Evolutionary conservation across 2,113 vertebrate genomes (phyloP).

Genomic region (Tenebrosternarchus preto): DNA sequence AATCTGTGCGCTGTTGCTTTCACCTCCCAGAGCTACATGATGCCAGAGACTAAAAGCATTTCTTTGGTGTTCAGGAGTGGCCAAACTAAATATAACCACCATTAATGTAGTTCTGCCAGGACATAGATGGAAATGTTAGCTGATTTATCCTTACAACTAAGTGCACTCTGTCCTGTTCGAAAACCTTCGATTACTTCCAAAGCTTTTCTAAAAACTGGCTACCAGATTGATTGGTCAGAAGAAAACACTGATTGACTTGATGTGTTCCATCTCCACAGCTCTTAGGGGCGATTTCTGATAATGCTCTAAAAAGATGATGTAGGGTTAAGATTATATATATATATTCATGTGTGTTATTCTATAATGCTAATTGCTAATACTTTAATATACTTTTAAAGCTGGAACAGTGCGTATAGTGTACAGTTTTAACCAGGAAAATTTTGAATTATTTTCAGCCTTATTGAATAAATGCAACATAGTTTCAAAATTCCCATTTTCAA

Average conservation of each 20-base stretch:
- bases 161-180: conserved; percentile 69
- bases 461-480: too few relatives aligned
- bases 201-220: conserved; percentile 58
- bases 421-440: too few relatives aligned
- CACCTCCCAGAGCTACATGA: background rate
- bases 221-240: conserved; percentile 68
- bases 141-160: conserved; percentile 66
- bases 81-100: conserved; percentile 58
- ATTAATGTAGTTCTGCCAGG: conserved; percentile 65
- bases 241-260: conserved; percentile 65
- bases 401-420: too few relatives aligned
- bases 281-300: conserved; percentile 51
- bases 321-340: too few relatives aligned
- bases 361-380: too few relatives aligned
- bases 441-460: too few relatives aligned
- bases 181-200: conserved; percentile 68
- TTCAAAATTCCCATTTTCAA: too few relatives aligned
- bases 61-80: conserved; percentile 55
- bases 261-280: conserved; percentile 55
- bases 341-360: too few relatives aligned
- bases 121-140: conserved; percentile 60
- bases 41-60: conserved; percentile 60
- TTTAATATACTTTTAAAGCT: too few relatives aligned
- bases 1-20: conserved; percentile 33
- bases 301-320: conserved; percentile 52